Evolutionary conservation across 2,888 invertebrate species (phyloP).

Genomic region (Agrochola circellaris): DNA sequence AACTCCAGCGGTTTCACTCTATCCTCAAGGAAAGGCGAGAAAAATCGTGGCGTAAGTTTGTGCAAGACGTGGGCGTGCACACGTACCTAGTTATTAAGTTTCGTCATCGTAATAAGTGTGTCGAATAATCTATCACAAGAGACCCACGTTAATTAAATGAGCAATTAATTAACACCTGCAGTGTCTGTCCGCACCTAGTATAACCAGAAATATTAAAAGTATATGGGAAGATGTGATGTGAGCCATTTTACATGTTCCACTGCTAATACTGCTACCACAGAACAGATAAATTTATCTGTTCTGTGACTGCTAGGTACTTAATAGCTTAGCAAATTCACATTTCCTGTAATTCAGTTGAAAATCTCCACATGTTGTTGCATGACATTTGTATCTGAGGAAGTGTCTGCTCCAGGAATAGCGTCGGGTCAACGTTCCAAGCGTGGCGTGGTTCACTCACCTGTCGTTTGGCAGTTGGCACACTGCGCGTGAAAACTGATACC

Average conservation of each 20-base stretch:
- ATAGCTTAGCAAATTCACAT: not conserved
- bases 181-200: not conserved
- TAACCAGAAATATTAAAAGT: not conserved
- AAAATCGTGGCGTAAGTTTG: slow-evolving; percentile 25
- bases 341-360: slow-evolving; percentile 37
- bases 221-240: not conserved
- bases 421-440: slow-evolving; percentile 81
- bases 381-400: slow-evolving; percentile 75
- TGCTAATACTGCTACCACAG: too few relatives aligned
- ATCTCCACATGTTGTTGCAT: slow-evolving; percentile 20
- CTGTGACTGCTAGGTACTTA: too few relatives aligned
- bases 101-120: slow-evolving; percentile 2
- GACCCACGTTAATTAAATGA: not conserved
- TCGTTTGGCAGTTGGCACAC: slow-evolving; percentile 85
- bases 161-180: slow-evolving; percentile 11
- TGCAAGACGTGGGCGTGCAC: slow-evolving; percentile 18
- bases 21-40: slow-evolving; percentile 16
- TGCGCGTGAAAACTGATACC: slow-evolving; percentile 81
- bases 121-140: slow-evolving; percentile 17
- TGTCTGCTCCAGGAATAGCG: slow-evolving; percentile 83
- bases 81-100: not conserved
- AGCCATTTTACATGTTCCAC: slow-evolving; percentile 10
- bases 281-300: too few relatives aligned
- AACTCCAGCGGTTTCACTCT: slow-evolving; percentile 16
- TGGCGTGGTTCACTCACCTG: slow-evolving; percentile 86